Conservation (phyloP, 2,113 vertebrate genomes). For the Asarcornis scutulata region DNA sequence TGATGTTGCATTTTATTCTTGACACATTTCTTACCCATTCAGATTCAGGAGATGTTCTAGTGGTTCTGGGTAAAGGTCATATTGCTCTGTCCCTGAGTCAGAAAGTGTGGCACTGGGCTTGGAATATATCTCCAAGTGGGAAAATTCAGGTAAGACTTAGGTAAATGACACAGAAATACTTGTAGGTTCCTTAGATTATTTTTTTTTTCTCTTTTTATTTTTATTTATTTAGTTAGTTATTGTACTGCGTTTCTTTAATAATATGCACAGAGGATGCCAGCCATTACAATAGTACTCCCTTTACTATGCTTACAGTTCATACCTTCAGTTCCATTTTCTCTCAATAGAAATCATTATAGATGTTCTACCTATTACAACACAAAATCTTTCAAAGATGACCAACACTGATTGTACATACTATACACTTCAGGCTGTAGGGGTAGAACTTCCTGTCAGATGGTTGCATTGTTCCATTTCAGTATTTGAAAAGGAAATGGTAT, state of each 20-base stretch:
- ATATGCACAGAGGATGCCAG: background rate
- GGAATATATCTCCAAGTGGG: background rate
- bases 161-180: background rate
- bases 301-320: background rate
- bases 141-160: background rate
- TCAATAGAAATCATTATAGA: background rate
- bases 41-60: background rate
- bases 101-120: background rate
- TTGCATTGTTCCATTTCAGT: background rate
- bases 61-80: background rate
- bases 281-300: background rate
- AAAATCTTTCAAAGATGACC: background rate
- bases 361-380: background rate
- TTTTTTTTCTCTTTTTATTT: background rate
- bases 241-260: background rate
- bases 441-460: background rate
- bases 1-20: background rate
- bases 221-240: background rate
- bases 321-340: accelerated
- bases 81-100: background rate
- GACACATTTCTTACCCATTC: background rate
- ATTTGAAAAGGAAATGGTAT: background rate
- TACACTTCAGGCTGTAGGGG: background rate
- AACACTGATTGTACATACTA: background rate
- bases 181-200: background rate